Base-by-base conservation (phyloP, 2,888 invertebrate species). In the Euplagia quadripunctaria region DNA sequence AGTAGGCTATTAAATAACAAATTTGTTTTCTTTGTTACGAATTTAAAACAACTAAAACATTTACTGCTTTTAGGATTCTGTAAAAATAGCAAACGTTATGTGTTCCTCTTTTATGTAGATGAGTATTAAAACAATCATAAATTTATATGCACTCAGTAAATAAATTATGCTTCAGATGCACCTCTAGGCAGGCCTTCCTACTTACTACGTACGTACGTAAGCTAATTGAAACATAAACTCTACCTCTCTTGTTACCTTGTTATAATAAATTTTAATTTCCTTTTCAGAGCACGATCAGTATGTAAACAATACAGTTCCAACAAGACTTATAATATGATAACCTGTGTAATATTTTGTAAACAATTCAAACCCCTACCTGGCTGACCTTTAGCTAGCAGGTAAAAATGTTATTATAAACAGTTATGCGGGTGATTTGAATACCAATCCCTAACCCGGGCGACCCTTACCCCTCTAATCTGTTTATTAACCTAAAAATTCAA, bases 401-500 rank as follows among this genome's bases (percentile, higher is more conserved):
- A 79, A 77, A 82, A 78, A 79, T 66, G 68, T 75, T 84, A 78
- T 72, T 73, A 74, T 67, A 71, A 55, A 72, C 72, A 72, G 73
- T 75, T 68, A 68, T 70, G 55, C 67, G 66, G 74, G 20, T 68
- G 66, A 71, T 68, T 81, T 51, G 31, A 81, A 83, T 80, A 76
- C 75, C 68, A 75, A 78, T 70, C 70, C 65, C 73, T 68, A 76
- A 71, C 72, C 71, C 64, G 65, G 42, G 70, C 58, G 61, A 58
- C 61, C 70, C 66, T 71, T 63, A 72, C 70, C 68, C 77, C 72
- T 74, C 73, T 85, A 82, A 85, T 86, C 83, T 80, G 78, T 83
- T 79, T 82, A 82, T 80, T 82, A 84, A 80, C 78, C 77, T 77
- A 82, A 82, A 84, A 83, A 82, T 72, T 72, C 78, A 67, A 79